Evolutionary conservation across 2,888 invertebrate genomes (phyloP).

Genomic region (Antheraea assamensis): DNA sequence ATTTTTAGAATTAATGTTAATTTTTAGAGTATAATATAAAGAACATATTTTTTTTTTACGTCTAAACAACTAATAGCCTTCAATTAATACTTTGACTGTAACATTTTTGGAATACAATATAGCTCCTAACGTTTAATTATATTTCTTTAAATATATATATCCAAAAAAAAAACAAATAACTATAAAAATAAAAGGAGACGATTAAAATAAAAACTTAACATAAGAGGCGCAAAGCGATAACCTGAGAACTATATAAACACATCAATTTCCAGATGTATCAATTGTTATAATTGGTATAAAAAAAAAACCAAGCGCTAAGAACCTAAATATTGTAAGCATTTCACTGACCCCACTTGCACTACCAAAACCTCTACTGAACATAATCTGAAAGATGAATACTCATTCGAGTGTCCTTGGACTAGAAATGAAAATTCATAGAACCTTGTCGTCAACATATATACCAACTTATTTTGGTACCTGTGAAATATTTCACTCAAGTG

Average conservation of each 20-base stretch:
- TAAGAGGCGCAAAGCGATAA: conserved; percentile 7
- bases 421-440: too few relatives aligned
- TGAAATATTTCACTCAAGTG: too few relatives aligned
- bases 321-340: too few relatives aligned
- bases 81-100: conserved; percentile 56
- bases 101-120: conserved; percentile 62
- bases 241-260: background rate
- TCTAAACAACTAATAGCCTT: conserved; percentile 30
- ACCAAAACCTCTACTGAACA: too few relatives aligned
- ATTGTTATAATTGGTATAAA: too few relatives aligned
- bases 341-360: too few relatives aligned
- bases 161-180: conserved; percentile 58
- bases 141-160: conserved; percentile 39
- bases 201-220: conserved; percentile 25
- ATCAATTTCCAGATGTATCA: too few relatives aligned
- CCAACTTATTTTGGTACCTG: too few relatives aligned
- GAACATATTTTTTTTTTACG: conserved; percentile 29
- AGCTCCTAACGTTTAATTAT: conserved; percentile 47
- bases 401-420: too few relatives aligned
- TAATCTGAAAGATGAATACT: too few relatives aligned
- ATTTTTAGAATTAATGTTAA: conserved; percentile 33
- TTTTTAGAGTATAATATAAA: conserved; percentile 17
- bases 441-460: too few relatives aligned
- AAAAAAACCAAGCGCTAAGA: too few relatives aligned
- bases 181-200: conserved; percentile 65